phyloP scores from a whole-genome alignment of 2,888 invertebrate genomes.

The Steinernema scapterisci region DNA sequence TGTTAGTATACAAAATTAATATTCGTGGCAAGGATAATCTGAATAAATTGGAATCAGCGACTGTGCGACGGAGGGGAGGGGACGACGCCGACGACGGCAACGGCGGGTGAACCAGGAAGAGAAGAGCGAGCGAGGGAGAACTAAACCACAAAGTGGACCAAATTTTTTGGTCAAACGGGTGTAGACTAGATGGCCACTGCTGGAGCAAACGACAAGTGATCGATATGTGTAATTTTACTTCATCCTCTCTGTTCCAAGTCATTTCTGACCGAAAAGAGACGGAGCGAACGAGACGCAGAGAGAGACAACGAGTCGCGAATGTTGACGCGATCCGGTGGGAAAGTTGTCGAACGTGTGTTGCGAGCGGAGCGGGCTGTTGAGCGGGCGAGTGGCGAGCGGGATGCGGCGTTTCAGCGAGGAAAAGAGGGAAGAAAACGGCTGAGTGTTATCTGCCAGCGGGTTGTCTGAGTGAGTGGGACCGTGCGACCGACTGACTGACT shows the following conservation, averaged over 20 bases:
- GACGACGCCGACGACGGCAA: not conserved
- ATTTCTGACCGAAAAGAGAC: constrained; percentile 17
- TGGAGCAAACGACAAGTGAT: constrained; percentile 27
- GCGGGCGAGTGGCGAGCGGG: constrained; percentile 24
- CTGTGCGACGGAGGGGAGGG: not conserved
- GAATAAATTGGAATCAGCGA: constrained; percentile 21
- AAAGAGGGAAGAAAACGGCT: not conserved
- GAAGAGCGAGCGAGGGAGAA: not conserved
- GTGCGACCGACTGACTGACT: constrained; percentile 10
- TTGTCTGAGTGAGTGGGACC: not conserved
- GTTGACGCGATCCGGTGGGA: constrained; percentile 29
- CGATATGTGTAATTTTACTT: constrained; percentile 33
- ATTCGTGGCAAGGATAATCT: constrained; percentile 8
- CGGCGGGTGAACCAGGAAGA: not conserved
- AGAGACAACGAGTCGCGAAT: constrained; percentile 31
- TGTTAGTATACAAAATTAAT: not conserved
- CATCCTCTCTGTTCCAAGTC: constrained; percentile 31
- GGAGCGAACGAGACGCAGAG: constrained; percentile 24
- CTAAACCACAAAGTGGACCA: not conserved
- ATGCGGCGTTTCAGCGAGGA: not conserved
- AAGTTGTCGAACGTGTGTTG: constrained; percentile 27
- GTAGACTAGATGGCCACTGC: constrained; percentile 26
- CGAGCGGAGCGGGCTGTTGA: constrained; percentile 25
- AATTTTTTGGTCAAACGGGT: constrained; percentile 12
- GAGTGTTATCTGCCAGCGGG: not conserved